Conservation (phyloP, 2,113 vertebrate species). For the Furnarius figulus region DNA sequence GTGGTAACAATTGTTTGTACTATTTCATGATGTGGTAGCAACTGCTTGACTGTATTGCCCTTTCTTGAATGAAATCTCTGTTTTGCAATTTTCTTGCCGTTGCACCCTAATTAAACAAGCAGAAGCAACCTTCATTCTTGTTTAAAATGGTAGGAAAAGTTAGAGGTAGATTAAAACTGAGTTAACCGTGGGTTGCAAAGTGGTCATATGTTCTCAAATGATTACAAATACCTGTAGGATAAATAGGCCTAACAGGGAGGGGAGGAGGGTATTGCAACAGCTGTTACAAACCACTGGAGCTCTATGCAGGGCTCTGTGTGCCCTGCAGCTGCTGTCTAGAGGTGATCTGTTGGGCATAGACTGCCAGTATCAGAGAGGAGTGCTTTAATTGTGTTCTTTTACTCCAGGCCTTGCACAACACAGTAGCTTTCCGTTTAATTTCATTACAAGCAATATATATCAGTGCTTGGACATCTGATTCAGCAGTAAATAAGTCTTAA, state of each 20-base stretch:
- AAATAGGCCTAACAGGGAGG: fast-evolving
- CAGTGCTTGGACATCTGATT: neutral
- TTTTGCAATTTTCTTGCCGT: neutral
- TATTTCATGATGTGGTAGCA: neutral
- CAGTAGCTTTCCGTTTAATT: neutral
- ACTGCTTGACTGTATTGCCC: neutral
- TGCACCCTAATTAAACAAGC: neutral
- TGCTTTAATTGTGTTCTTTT: neutral
- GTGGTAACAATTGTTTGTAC: fast-evolving
- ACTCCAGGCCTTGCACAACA: neutral
- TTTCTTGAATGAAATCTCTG: neutral
- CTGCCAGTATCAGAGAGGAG: neutral
- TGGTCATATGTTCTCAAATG: neutral
- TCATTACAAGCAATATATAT: neutral
- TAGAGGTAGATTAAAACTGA: neutral
- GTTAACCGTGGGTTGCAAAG: neutral
- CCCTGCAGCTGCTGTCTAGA: neutral
- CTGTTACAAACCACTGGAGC: fast-evolving
- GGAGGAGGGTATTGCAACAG: neutral
- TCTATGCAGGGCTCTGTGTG: neutral
- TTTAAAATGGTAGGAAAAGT: neutral
- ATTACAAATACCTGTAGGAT: neutral
- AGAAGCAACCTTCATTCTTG: neutral
- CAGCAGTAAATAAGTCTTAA: neutral
- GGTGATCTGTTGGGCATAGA: neutral